Conservation (phyloP, 2,797 vertebrate species). For the Tarsius wallacei region DNA sequence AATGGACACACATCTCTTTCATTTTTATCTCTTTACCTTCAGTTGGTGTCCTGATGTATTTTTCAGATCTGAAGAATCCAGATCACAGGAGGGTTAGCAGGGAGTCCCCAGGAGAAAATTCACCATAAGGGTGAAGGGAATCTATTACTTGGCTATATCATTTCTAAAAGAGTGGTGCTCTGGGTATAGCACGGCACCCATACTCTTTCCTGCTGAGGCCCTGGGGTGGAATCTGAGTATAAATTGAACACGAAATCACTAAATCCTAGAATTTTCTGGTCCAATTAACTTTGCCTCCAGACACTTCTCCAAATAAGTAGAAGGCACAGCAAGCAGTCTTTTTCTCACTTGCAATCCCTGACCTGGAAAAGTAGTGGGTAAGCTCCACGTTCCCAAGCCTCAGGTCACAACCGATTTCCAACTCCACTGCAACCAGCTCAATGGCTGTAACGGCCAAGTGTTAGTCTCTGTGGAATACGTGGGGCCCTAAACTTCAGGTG, state of each 20-base stretch:
- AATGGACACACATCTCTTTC: not conserved
- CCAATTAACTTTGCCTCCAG: constrained; percentile 14
- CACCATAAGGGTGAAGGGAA: not conserved
- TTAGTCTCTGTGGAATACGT: not conserved
- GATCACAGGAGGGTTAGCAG: not conserved
- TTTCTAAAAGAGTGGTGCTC: constrained; percentile 2
- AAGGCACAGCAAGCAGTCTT: not conserved
- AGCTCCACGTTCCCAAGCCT: not conserved
- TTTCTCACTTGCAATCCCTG: constrained; percentile 7
- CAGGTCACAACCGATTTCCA: not conserved
- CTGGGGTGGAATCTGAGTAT: not conserved
- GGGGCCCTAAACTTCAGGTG: not conserved
- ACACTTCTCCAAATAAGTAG: constrained; percentile 5
- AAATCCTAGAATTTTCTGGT: not conserved
- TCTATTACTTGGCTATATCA: not conserved
- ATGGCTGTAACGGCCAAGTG: not conserved
- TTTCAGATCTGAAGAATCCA: not conserved
- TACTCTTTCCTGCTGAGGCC: not conserved
- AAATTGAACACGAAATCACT: not conserved
- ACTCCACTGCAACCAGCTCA: not conserved
- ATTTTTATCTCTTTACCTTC: not conserved
- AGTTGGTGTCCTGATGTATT: not conserved
- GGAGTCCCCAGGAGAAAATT: not conserved
- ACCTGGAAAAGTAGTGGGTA: not conserved
- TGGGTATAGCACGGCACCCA: not conserved